phyloP scores from a whole-genome alignment of 2,888 invertebrate species.

The Nephrocerus scutellatus region DNA sequence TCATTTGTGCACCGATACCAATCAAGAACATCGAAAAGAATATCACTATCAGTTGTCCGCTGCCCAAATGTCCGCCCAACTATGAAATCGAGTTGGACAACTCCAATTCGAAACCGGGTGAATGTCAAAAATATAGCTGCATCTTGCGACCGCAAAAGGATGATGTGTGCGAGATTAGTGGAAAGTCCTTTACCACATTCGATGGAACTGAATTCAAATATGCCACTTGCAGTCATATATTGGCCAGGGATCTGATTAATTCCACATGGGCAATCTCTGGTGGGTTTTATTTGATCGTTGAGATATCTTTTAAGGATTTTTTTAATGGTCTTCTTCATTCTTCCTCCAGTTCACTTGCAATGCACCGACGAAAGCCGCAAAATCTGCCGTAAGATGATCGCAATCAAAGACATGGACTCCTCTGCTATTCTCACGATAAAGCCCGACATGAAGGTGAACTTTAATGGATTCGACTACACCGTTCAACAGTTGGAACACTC shows the following conservation, averaged over 20 bases:
- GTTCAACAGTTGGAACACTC: constrained; percentile 43
- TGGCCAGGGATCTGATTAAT: constrained; percentile 61
- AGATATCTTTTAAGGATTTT: neutral
- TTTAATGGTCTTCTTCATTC: constrained; percentile 47
- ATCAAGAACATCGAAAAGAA: constrained; percentile 31
- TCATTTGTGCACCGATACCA: constrained; percentile 41
- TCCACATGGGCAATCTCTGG: constrained; percentile 65
- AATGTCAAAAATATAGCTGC: constrained; percentile 57
- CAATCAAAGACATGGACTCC: constrained; percentile 54
- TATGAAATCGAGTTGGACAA: constrained; percentile 53
- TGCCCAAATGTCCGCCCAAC: constrained; percentile 54
- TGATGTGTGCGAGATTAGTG: constrained; percentile 57
- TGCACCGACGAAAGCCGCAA: constrained; percentile 41
- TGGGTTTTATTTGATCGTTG: constrained; percentile 42
- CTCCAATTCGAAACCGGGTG: constrained; percentile 38
- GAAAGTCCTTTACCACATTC: constrained; percentile 71
- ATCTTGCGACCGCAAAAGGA: constrained; percentile 58
- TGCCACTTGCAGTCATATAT: constrained; percentile 72
- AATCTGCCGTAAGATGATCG: constrained; percentile 57
- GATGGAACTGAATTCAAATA: constrained; percentile 72
- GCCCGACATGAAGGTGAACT: constrained; percentile 59
- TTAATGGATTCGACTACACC: constrained; percentile 56
- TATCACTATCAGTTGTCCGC: constrained; percentile 30
- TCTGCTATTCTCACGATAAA: constrained; percentile 49
- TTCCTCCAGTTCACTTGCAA: constrained; percentile 55